phyloP scores from a whole-genome alignment of 1,140 invertebrate genomes.

The Drosophila arawakana region DNA sequence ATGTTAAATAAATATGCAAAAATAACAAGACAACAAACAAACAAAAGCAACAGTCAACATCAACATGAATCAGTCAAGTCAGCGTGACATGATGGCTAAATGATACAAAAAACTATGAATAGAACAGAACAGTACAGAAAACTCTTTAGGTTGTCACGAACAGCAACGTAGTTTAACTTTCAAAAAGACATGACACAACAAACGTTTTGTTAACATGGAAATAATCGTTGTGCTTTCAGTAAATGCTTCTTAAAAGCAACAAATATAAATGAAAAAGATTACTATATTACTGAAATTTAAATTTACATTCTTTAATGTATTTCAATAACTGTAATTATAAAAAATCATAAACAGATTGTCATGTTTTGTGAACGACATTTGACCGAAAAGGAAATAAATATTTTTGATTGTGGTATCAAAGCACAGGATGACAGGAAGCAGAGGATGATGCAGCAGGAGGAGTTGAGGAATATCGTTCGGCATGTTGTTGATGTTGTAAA shows the following conservation, averaged over 20 bases:
- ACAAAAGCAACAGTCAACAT: slow-evolving; percentile 29
- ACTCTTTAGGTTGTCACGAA: slow-evolving; percentile 26
- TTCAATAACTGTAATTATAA: background rate
- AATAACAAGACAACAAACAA: slow-evolving; percentile 60
- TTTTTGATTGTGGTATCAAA: slow-evolving; percentile 24
- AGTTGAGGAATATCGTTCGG: slow-evolving; percentile 22
- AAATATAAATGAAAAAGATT: background rate
- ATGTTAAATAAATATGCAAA: slow-evolving; percentile 80
- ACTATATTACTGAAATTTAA: too few species aligned
- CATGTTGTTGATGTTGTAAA: slow-evolving; percentile 45
- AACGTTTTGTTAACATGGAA: background rate
- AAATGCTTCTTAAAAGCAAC: background rate
- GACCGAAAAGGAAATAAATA: slow-evolving; percentile 33
- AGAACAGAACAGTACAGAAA: slow-evolving; percentile 31
- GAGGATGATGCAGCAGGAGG: background rate
- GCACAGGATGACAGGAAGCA: slow-evolving; percentile 1
- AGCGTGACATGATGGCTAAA: slow-evolving; percentile 75
- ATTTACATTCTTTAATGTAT: too few species aligned
- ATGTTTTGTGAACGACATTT: slow-evolving; percentile 12
- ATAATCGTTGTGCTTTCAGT: background rate
- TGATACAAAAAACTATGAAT: slow-evolving; percentile 48
- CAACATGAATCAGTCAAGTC: slow-evolving; percentile 44
- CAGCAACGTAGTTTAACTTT: background rate
- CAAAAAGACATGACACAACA: background rate
- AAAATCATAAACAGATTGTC: slow-evolving; percentile 3